Evolutionary conservation across 2,113 vertebrate species (phyloP).

Genomic region (Andinoacara biseriatus): DNA sequence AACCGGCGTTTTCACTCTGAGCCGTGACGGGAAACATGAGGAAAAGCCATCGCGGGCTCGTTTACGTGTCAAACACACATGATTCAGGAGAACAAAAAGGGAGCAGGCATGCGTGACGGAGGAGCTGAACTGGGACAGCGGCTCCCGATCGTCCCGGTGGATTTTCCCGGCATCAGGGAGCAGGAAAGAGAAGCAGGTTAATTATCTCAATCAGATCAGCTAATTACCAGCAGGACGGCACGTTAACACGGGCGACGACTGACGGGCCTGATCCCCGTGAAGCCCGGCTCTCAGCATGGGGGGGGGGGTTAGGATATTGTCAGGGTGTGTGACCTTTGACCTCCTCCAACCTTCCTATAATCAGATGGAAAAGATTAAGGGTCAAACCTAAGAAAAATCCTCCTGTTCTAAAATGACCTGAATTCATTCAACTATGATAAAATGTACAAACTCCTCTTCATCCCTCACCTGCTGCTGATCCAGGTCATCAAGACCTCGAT

Average conservation of each 20-base stretch:
- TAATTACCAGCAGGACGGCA: constrained; percentile 6
- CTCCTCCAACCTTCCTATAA: background rate
- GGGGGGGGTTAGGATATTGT: background rate
- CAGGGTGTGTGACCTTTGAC: constrained; percentile 25
- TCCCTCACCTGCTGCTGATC: too few species aligned
- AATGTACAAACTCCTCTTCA: too few species aligned
- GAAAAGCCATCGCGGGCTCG: background rate
- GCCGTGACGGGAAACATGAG: background rate
- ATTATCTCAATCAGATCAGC: constrained; percentile 44
- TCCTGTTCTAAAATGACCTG: too few species aligned
- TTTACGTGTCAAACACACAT: constrained; percentile 21
- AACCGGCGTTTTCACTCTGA: background rate
- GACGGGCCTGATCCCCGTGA: background rate
- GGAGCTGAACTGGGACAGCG: constrained; percentile 46
- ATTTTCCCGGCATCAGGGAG: background rate
- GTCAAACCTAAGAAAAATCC: too few species aligned
- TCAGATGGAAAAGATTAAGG: background rate
- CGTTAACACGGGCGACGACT: background rate
- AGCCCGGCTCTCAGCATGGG: constrained; percentile 10
- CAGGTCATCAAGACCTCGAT: too few species aligned
- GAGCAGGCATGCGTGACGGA: constrained; percentile 1
- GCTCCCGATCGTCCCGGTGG: background rate
- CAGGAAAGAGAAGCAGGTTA: constrained; percentile 50
- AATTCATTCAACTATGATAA: too few species aligned
- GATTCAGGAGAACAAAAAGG: constrained; percentile 29